These are phyloP conservation scores for Siniperca obscura DNA, from an alignment of 2,797 vertebrate species.

Conservation along the genomic window DNA sequence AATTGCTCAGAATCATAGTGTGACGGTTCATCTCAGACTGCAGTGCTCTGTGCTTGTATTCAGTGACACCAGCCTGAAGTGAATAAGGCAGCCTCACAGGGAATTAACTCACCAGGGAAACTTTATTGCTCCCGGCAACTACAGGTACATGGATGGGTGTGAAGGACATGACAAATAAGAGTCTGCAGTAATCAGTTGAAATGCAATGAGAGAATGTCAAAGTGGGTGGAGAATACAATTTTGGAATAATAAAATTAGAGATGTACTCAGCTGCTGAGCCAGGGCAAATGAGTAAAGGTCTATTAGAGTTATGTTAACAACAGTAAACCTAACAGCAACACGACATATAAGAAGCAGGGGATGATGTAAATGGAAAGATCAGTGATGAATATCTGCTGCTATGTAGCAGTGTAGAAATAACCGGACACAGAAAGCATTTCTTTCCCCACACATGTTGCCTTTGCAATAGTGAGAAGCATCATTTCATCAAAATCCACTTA, in stretches of 20 bases:
- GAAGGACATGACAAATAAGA: slow-evolving; percentile 63
- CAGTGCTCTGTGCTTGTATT: slow-evolving; percentile 38
- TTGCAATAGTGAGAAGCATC: neutral
- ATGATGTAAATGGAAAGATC: slow-evolving; percentile 14
- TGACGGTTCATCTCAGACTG: slow-evolving; percentile 53
- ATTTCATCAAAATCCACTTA: slow-evolving; percentile 1
- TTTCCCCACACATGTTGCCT: neutral
- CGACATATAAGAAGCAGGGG: slow-evolving; percentile 30
- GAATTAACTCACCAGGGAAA: slow-evolving; percentile 62
- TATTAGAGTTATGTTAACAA: slow-evolving; percentile 36
- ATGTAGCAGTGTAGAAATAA: neutral
- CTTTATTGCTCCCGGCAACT: slow-evolving; percentile 65
- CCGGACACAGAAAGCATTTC: neutral
- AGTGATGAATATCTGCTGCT: slow-evolving; percentile 17
- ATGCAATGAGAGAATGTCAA: slow-evolving; percentile 40
- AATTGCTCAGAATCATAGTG: slow-evolving; percentile 32
- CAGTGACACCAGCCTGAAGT: slow-evolving; percentile 53
- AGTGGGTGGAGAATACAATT: slow-evolving; percentile 54
- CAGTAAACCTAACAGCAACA: slow-evolving; percentile 40
- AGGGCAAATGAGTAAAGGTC: slow-evolving; percentile 49
- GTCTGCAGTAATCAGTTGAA: slow-evolving; percentile 61
- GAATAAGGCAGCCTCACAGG: slow-evolving; percentile 52
- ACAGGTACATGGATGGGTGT: slow-evolving; percentile 58
- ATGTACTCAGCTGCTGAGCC: slow-evolving; percentile 56
- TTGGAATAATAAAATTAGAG: slow-evolving; percentile 56